Base-by-base conservation (phyloP, 1,140 invertebrate genomes). In the Cotesia typhae region DNA sequence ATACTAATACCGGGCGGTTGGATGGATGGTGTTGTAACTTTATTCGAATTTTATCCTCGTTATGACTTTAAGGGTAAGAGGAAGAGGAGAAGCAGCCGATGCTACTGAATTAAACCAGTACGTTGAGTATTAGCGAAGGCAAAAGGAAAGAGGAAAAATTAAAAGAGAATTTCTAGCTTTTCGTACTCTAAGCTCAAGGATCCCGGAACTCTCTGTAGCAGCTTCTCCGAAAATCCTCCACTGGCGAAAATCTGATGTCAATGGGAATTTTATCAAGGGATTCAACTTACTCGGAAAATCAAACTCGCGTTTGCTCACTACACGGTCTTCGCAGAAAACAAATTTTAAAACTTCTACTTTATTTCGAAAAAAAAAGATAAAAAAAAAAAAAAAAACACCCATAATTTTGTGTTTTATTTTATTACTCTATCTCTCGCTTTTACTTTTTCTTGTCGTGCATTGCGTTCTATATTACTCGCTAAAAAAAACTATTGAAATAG, bases 21-120 rank as follows among this genome's bases (percentile, higher is more conserved):
- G 6, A 47, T 47, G 41, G 41, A 7, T 47, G 41, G 41, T 47
- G 41, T 47, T 47, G 53, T 75, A 83, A 83, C 82, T 83, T 81
- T 82, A 79, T 81, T 81, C 76, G 77, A 81, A 82, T 70, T 74
- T 59, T 76, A 63, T 68, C 59, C 28, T 67, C 52, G 68, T 36
- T 71, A 72, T 74, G 59, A 52, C 67, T 51, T 47, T 52, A 64
- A 68, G 60, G 61, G 72, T 55, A 9, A 73, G 36, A 68, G 60
- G 61, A 67, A 64, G 9, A 73, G 36, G 28, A 35, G 20, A 59
- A 59, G 57, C 53, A 52, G 47, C 38, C 38, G 65, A 72, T 51
- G 55, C 41, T 47, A 47, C 41, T 47, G 41, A 47, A 47, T 47
- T 47, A 47, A 47, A 47, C 9, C 57, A 28, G 17, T 17, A 59